A percentile compares a stretch with the other conserved stretches of the same genome.
These are phyloP conservation scores for Martes martes DNA, from an alignment of 2,113 vertebrate genomes.

Conservation along the genomic window DNA sequence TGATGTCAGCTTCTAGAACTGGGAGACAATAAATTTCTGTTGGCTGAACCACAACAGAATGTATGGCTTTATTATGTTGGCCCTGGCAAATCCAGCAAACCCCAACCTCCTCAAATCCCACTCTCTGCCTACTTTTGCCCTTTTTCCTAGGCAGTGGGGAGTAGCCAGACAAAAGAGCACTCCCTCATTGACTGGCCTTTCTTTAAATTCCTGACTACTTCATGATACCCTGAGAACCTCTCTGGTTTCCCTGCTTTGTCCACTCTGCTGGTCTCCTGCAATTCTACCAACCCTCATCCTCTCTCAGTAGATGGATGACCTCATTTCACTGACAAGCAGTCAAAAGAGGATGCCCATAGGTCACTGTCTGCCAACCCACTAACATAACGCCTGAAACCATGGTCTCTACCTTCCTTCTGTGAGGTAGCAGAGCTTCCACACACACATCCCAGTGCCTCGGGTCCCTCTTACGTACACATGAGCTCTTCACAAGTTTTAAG, in stretches of 20 bases:
- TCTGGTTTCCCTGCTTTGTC: not conserved
- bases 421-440: too few relatives aligned
- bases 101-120: not conserved
- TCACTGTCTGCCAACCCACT: not conserved
- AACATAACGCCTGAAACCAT: not conserved
- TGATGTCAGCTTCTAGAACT: not conserved
- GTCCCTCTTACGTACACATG: not conserved
- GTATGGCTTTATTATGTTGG: not conserved
- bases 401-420: not conserved
- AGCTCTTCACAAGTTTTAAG: not conserved
- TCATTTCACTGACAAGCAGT: not conserved
- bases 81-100: not conserved
- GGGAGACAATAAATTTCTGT: not conserved
- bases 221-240: not conserved
- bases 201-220: not conserved
- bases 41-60: not conserved
- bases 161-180: not conserved
- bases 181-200: not conserved
- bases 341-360: not conserved
- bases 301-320: too few relatives aligned
- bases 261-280: accelerated
- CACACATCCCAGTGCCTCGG: not conserved
- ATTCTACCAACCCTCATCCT: too few relatives aligned
- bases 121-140: not conserved
- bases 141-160: not conserved